Conservation (phyloP, 2,797 vertebrate genomes). For the Alca torda region DNA sequence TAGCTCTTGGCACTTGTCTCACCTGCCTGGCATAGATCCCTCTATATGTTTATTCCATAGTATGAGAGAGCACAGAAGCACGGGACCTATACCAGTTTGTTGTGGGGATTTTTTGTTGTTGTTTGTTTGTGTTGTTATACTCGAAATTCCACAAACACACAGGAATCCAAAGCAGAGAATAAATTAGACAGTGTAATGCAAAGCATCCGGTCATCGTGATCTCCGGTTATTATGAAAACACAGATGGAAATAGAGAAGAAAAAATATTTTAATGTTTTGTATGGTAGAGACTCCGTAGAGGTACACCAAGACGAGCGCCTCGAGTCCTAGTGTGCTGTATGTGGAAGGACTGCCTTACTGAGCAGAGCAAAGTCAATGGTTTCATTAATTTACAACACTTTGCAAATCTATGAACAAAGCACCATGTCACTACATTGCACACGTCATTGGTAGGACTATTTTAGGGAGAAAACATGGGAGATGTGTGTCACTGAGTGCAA, state of each 20-base stretch:
- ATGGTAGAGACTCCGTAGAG: neutral
- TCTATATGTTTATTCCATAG: neutral
- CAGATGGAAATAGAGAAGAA: neutral
- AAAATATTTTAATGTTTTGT: neutral
- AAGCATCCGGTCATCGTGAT: neutral
- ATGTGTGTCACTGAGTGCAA: neutral
- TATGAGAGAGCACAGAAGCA: neutral
- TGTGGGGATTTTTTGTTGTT: neutral
- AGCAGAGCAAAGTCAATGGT: neutral
- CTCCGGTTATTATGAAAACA: neutral
- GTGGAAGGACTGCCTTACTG: neutral
- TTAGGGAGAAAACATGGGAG: neutral
- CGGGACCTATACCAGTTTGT: neutral
- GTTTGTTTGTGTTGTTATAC: neutral
- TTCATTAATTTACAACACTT: neutral
- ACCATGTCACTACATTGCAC: fast-evolving
- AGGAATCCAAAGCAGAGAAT: neutral
- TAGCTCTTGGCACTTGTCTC: neutral
- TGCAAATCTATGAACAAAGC: neutral
- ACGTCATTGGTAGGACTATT: neutral
- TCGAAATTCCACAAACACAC: neutral
- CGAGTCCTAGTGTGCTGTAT: too few relatives aligned
- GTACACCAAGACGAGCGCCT: neutral
- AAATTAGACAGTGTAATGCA: neutral
- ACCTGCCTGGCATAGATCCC: neutral